These are phyloP conservation scores for Acridotheres tristis DNA, from an alignment of 2,797 vertebrate species.

Conservation along the genomic window DNA sequence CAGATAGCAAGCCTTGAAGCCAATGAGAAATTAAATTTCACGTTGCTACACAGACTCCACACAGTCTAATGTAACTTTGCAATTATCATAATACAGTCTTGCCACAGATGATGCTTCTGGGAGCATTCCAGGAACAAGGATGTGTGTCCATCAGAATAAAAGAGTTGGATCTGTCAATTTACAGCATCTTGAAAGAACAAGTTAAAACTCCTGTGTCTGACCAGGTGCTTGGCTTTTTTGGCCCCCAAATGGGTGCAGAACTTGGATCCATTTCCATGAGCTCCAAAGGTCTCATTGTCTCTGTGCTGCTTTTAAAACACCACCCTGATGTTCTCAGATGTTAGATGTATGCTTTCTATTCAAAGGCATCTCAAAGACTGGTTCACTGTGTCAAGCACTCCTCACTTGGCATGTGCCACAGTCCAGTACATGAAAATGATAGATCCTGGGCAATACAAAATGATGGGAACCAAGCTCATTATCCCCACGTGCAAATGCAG, in stretches of 20 bases:
- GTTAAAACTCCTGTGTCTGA: background rate
- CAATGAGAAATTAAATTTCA: conserved; percentile 67
- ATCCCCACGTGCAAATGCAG: background rate
- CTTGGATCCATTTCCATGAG: background rate
- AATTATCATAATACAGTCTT: conserved; percentile 62
- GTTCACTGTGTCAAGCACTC: background rate
- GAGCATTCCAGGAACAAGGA: conserved; percentile 30
- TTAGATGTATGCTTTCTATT: background rate
- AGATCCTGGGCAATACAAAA: background rate
- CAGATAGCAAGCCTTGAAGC: conserved; percentile 62
- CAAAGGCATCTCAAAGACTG: background rate
- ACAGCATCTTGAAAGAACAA: background rate
- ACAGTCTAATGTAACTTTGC: conserved; percentile 45
- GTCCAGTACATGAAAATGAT: background rate
- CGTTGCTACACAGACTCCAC: conserved; percentile 34
- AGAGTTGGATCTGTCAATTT: background rate
- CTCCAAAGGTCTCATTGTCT: background rate
- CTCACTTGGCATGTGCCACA: background rate
- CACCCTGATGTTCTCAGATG: background rate
- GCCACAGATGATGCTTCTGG: conserved; percentile 15
- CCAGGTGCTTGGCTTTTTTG: background rate
- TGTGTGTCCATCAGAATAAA: background rate
- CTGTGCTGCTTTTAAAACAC: background rate
- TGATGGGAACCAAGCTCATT: background rate
- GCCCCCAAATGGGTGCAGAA: background rate